Evolutionary conservation across 2,888 invertebrate genomes (phyloP), one percentile per base, ranked within the genome.

Genomic region (Drosophila kanekoi): DNA sequence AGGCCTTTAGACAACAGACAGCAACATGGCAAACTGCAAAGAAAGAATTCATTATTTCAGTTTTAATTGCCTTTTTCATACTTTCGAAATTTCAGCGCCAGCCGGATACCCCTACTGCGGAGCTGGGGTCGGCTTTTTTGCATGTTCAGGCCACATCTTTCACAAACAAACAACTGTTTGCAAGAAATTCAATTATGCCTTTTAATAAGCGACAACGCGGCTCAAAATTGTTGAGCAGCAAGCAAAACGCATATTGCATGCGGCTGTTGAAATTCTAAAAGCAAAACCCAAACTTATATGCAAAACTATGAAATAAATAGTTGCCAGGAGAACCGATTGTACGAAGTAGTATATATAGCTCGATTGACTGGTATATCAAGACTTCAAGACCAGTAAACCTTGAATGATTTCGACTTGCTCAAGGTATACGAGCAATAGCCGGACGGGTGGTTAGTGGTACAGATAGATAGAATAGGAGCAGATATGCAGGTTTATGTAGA

Each of bases 1-100:
- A 37, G 56, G 44, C 40, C 48, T 9, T 35, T 58, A 38, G 66
- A 38, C 67, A 43, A 20, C 61, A 14, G 62, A 72, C 78, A 77
- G 66, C 54, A 56, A 38, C 68, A 77, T 77, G 74, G 66, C 72
- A 67, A 70, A 70, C 72, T 65, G 64, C 75, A 71, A 74, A 74
- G 86, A 90, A 90, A 86, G 90, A 91, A 91, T 85, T 88, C 90
- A 89, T 90, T 91, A 90, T 91, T 84, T 89, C 79, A 87, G 75
- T 90, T 90, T 90, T 91, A 90, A 90, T 90, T 89, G 84, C 91
- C 90, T 90, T 90, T 87, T 90, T 89, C 89, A 86, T 91, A 90
- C 90, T 90, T 91, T 89, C 83, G 63, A 88, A 85, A 84, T 68
- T 72, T 79, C 54, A 78, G 73, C 78, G 77, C 70, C 77, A 74